Base-by-base conservation (phyloP, 2,113 vertebrate species). In the Halcyon malimbica region DNA sequence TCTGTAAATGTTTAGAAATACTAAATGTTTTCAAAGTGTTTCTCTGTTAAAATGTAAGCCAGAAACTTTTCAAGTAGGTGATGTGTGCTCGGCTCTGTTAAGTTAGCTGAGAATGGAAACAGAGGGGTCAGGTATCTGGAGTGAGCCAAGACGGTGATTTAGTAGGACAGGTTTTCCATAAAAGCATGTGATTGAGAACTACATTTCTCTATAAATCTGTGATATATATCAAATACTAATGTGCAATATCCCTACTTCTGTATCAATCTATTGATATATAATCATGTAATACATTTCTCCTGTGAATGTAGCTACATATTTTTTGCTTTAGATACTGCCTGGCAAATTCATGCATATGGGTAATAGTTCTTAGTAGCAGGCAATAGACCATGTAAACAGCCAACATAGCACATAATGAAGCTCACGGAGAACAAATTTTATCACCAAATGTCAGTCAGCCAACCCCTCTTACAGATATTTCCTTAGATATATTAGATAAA, bases 301-400 rank as follows among this genome's bases (percentile, higher is more conserved):
- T 84, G 50, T 3, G 7, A 94, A 91, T 25, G 81, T 37, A 73
- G 87, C 90, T 87, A 94, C 97, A 56, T 93, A 83, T 90, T 97
- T 94, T 98, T 95, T 94, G 81, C 95, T 96, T 95, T 96, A 75
- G 77, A 21, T 78, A 93, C 87, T 96, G 93, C 83, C 83, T 93
- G 81, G 57, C 16, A 76, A 97, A 97, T 95, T 96, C 96, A 95
- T 79, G 94, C 89, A 87, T 93, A 95, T 60, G 80, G 71, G 75
- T 80, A 95, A 94, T 87, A 96, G 91, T 97, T 95, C 96, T 89
- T 64, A 91, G 94, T 48, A 96, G 93, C 84, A 96, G 83, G 92
- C 97, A 96, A 94, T 21, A 96, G 92, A 96, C 95, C 96, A 94
- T 71, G 83, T 88, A 96, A 97, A 96, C 96, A 98, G 91, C 88